Evolutionary conservation across 2,888 invertebrate genomes (phyloP), one percentile per base, ranked within the genome.

Genomic region (Ceratothoa steindachneri): DNA sequence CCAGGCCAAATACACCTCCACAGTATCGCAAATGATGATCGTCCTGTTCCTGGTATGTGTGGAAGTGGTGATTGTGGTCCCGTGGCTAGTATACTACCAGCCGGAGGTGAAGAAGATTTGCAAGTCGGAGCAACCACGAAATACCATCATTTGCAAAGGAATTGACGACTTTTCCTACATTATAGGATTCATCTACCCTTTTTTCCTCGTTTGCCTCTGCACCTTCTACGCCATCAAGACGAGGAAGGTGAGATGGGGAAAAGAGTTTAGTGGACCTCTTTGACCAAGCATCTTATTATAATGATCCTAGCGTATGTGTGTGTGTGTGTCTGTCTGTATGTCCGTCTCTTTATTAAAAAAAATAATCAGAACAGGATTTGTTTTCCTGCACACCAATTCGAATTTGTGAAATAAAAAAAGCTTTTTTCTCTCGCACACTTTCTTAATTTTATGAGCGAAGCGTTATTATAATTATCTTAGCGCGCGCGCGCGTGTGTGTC

Each of bases 161-260:
- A 84, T 87, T 5, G 85, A 86, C 66, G 85, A 86, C 69, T 84
- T 84, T 68, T 85, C 86, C 0, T 87, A 87, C 81, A 83, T 85
- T 74, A 84, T 86, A 12, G 87, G 86, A 0, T 83, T 88, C 30
- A 82, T 86, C 41, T 88, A 87, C 80, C 87, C 88, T 0, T 85
- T 87, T 55, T 75, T 87, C 31, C 82, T 88, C 24, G 86, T 88
- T 77, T 84, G 87, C 1, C 81, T 85, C 52, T 88, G 87, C 82
- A 87, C 87, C 0, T 83, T 87, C 9, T 88, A 87, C 81, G 88
- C 88, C 19, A 84, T 88, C 73, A 87, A 87, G 81, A 88, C 88
- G 5, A 82, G 88, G 68, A 88, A 88, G 75, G 78, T 78, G 27
- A 55, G 41, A 9, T 41, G n/a, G n/a, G n/a, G n/a, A n/a, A n/a